Evolutionary conservation across 2,113 vertebrate genomes (phyloP).

Genomic region (Microtus ochrogaster): DNA sequence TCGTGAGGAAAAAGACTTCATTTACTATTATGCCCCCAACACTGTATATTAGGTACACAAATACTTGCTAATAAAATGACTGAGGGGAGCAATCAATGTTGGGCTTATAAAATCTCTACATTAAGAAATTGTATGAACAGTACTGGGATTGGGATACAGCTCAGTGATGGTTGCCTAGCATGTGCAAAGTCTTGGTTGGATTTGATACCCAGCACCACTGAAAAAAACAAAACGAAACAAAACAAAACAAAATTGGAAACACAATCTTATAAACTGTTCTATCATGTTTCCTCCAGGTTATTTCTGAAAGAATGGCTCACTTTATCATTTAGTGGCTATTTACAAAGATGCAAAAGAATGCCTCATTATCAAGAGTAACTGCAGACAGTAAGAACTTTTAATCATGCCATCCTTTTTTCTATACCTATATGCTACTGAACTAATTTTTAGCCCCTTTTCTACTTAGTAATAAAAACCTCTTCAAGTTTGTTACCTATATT

Average conservation of each 20-base stretch:
- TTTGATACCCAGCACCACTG: not conserved
- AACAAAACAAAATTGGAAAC: not conserved
- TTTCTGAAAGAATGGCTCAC: constrained; percentile 33
- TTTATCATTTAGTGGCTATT: constrained; percentile 32
- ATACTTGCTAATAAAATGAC: constrained; percentile 52
- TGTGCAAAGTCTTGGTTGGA: not conserved
- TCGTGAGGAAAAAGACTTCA: not conserved
- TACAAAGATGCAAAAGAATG: not conserved
- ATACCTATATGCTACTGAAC: not conserved
- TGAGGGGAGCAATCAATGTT: constrained; percentile 31
- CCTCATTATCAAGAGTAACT: not conserved
- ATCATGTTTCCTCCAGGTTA: not conserved
- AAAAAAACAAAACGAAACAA: not conserved
- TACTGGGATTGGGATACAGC: not conserved
- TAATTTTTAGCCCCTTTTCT: constrained; percentile 27
- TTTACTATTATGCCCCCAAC: not conserved
- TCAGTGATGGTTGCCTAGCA: not conserved
- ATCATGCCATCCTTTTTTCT: constrained; percentile 4
- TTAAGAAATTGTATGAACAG: constrained; percentile 30
- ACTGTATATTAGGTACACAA: not conserved
- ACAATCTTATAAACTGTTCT: not conserved
- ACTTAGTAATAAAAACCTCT: constrained; percentile 50
- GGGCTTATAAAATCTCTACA: constrained; percentile 31
- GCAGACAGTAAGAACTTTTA: not conserved
- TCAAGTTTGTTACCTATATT: not conserved